Percentiles rank a stretch among this genome's conserved stretches.
Conservation (phyloP, 2,888 invertebrate genomes). For the Isoperla grammatica region DNA sequence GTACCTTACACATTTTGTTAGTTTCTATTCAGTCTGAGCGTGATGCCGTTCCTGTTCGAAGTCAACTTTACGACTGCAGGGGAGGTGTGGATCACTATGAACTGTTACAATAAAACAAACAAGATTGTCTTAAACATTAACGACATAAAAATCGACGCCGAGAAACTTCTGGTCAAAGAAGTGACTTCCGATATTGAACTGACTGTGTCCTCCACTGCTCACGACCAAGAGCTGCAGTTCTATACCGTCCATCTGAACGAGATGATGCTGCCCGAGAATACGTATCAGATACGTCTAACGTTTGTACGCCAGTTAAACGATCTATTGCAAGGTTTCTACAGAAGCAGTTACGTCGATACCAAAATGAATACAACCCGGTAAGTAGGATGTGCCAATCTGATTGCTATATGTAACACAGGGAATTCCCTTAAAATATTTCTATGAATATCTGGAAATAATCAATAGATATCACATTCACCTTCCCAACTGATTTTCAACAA, state of each 20-base stretch:
- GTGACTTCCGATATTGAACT: not conserved
- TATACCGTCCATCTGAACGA: constrained; percentile 38
- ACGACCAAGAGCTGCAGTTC: constrained; percentile 33
- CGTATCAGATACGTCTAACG: constrained; percentile 40
- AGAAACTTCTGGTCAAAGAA: not conserved
- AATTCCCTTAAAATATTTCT: too few species aligned
- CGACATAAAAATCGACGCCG: constrained; percentile 10
- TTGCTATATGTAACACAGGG: too few species aligned
- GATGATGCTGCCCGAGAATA: constrained; percentile 35
- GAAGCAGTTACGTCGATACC: constrained; percentile 46
- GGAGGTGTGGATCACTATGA: constrained; percentile 43
- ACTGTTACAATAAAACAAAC: constrained; percentile 38
- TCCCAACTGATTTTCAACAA: too few species aligned
- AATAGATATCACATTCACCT: too few species aligned
- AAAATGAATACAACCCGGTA: constrained; percentile 35
- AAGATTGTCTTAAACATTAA: constrained; percentile 40
- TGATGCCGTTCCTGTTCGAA: constrained; percentile 41
- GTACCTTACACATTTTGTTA: too few species aligned
- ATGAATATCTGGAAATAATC: too few species aligned
- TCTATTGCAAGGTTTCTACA: constrained; percentile 49
- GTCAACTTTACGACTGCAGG: constrained; percentile 46
- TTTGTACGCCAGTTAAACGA: constrained; percentile 42
- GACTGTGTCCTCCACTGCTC: not conserved
- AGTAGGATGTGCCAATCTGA: too few species aligned
- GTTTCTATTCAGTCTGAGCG: too few species aligned